These are phyloP conservation scores for Agriotes lineatus DNA, from an alignment of 2,888 invertebrate genomes.

Conservation along the genomic window DNA sequence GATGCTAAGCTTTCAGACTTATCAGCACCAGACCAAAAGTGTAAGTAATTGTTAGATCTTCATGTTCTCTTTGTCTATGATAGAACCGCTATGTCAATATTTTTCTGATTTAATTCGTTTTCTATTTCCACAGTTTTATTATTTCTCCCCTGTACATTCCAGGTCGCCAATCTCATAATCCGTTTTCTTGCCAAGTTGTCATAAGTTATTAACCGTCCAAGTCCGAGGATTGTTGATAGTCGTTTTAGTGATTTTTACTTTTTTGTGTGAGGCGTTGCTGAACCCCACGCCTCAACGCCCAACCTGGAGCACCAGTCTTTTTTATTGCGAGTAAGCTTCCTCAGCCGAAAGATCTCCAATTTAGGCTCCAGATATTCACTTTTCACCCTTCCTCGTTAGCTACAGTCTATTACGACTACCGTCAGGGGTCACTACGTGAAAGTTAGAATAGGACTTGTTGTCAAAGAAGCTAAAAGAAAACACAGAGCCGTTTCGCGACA, in stretches of 20 bases:
- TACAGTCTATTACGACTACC: background rate
- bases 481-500: too few relatives aligned
- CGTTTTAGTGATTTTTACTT: background rate
- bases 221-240: background rate
- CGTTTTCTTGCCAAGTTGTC: slow-evolving; percentile 56
- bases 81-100: slow-evolving; percentile 37
- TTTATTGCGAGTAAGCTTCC: slow-evolving; percentile 52
- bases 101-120: background rate
- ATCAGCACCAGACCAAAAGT: slow-evolving; percentile 40
- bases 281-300: slow-evolving; percentile 54
- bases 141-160: slow-evolving; percentile 11
- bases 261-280: slow-evolving; percentile 49
- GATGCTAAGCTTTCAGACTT: slow-evolving; percentile 34
- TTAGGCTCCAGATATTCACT: background rate
- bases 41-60: slow-evolving; percentile 32
- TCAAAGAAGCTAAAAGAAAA: too few relatives aligned
- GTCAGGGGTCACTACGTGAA: background rate
- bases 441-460: too few relatives aligned
- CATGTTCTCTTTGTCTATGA: slow-evolving; percentile 46
- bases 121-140: slow-evolving; percentile 20
- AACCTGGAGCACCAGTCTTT: slow-evolving; percentile 55
- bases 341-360: slow-evolving; percentile 17
- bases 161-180: slow-evolving; percentile 34
- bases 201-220: background rate
- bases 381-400: too few relatives aligned